Base-by-base conservation (phyloP, 2,797 vertebrate species). In the Sylvia borin region DNA sequence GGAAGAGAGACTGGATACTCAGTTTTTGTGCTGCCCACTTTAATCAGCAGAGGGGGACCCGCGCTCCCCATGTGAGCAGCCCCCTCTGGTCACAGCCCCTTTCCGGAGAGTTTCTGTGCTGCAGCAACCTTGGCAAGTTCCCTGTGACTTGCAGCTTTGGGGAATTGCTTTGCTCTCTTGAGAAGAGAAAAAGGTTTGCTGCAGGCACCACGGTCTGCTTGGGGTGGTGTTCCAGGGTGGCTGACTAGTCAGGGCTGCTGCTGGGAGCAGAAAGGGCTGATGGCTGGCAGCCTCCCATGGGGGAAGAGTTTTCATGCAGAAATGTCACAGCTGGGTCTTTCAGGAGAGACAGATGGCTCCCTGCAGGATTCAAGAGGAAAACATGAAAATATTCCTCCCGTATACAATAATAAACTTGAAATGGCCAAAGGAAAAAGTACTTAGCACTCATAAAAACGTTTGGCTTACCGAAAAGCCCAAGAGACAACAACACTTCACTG, bases 141-240 rank as follows among this genome's bases (percentile, higher is more conserved):
- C 60, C 48, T 1, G 8, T 47, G 72, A 22, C 48, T 64, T 1
- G 2, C 15, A 77, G 42, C 58, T 62, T 43, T 5, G 8, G 43
- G n/a, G 36, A 62, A 48, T 3, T 48, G 51, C 51, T 80, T 80
- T 51, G 11, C 6, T 68, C 0, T 65, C 24, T 45, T 26, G 47
- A 81, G 51, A 21, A 61, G 50, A 66, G 61, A 36, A 25, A 19
- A 77, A 36, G 42, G 40, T 42, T 61, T 1, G 27, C 77, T 5
- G 5, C 0, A 0, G 42, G 34, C 1, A 0, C 48, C 0, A 0
- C 11, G 32, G 38, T n/a, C 50, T 51, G 2, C 48, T 38, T 2
- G 9, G 57, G 65, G 32, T 66, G 68, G 24, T 70, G 31, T 34
- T 53, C 25, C 2, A 1, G 47, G 36, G 18, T 1, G 5, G 32